These are phyloP conservation scores for Albula glossodonta DNA, from an alignment of 2,113 vertebrate genomes.

Conservation along the genomic window DNA sequence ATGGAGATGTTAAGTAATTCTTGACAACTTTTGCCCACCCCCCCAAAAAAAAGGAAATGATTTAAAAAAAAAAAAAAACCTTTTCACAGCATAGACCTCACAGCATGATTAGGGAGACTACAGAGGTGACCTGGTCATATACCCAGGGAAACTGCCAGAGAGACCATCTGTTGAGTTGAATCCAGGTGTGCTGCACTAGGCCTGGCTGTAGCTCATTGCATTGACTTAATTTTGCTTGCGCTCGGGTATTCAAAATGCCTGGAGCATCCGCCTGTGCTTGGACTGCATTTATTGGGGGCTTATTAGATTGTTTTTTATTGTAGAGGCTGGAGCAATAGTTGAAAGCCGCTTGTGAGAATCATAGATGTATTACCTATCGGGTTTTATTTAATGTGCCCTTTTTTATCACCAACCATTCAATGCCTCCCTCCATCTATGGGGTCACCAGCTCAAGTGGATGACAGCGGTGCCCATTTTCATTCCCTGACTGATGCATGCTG, in stretches of 20 bases:
- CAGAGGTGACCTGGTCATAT: neutral
- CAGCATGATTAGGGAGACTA: neutral
- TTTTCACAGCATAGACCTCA: no score
- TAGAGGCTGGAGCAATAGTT: neutral
- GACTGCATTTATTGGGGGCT: neutral
- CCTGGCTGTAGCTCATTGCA: neutral
- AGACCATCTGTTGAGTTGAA: neutral
- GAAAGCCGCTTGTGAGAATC: neutral
- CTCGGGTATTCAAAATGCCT: slow-evolving; percentile 11
- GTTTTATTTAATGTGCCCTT: neutral
- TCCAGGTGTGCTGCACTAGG: slow-evolving; percentile 2
- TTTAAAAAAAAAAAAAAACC: no score
- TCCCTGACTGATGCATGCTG: neutral
- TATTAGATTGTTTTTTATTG: slow-evolving; percentile 5
- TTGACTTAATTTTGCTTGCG: neutral
- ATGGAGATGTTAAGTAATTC: no score
- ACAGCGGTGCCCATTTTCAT: neutral
- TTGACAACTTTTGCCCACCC: no score
- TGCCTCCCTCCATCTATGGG: neutral
- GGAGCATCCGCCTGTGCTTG: neutral
- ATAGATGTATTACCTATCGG: neutral
- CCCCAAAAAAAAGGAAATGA: no score
- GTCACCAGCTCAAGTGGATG: neutral
- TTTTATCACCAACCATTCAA: neutral
- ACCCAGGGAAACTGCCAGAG: neutral